Evolutionary conservation across 2,888 invertebrate genomes (phyloP).

Genomic region (Rotaria magnacalcarata): DNA sequence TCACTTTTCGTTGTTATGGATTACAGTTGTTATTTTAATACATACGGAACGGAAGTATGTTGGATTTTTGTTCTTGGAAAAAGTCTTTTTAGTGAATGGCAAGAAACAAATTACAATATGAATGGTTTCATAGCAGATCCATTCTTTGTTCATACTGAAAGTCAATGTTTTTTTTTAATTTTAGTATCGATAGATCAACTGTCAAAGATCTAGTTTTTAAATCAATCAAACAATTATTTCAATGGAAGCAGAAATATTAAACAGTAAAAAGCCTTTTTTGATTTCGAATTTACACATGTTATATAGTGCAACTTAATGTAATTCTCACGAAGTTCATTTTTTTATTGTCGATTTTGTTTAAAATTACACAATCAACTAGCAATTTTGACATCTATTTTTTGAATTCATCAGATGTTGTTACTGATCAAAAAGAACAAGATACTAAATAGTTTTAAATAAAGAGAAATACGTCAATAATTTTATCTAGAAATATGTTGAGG

Average conservation of each 20-base stretch:
- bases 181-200: not conserved
- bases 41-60: not conserved
- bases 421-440: too few relatives aligned
- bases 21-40: slow-evolving; percentile 13
- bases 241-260: not conserved
- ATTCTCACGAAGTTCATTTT: too few relatives aligned
- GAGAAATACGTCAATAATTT: too few relatives aligned
- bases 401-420: too few relatives aligned
- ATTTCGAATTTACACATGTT: too few relatives aligned
- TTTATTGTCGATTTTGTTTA: too few relatives aligned
- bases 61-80: slow-evolving; percentile 11
- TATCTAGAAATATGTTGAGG: too few relatives aligned
- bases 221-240: not conserved
- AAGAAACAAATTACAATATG: slow-evolving; percentile 3
- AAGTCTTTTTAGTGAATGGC: slow-evolving; percentile 30
- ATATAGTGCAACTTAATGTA: too few relatives aligned
- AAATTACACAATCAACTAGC: too few relatives aligned
- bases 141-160: not conserved
- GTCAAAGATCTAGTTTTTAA: not conserved
- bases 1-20: not conserved
- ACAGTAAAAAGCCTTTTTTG: too few relatives aligned
- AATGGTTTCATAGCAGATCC: not conserved
- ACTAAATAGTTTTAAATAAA: too few relatives aligned
- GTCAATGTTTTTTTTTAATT: not conserved
- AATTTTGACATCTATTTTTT: too few relatives aligned